These are phyloP conservation scores for Ormyrus thymus DNA, from an alignment of 2,888 invertebrate species.

Conservation along the genomic window DNA sequence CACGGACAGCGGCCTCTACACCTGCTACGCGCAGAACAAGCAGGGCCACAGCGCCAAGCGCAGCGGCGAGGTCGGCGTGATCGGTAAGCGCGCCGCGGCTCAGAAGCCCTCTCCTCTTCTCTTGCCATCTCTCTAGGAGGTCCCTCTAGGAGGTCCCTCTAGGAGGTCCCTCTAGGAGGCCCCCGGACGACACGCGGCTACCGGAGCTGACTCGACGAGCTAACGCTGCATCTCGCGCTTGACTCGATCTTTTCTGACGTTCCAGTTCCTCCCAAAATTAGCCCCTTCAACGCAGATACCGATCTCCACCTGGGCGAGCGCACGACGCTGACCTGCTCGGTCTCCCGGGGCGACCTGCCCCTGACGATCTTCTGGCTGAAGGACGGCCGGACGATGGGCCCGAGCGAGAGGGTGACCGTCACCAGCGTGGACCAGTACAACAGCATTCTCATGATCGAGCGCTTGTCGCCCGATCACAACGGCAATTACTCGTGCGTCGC, in stretches of 20 bases:
- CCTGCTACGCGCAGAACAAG: constrained; percentile 87
- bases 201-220: too few species aligned
- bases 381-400: constrained; percentile 81
- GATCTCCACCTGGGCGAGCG: constrained; percentile 85
- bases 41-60: constrained; percentile 85
- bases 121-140: not conserved
- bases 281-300: constrained; percentile 82
- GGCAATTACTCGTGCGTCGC: constrained; percentile 87
- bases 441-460: constrained; percentile 86
- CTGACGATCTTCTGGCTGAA: constrained; percentile 86
- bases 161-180: not conserved
- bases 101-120: not conserved
- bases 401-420: constrained; percentile 80
- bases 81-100: constrained; percentile 78
- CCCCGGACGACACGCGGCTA: too few species aligned
- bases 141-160: not conserved
- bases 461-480: constrained; percentile 84
- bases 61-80: constrained; percentile 85
- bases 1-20: constrained; percentile 86
- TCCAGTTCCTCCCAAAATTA: constrained; percentile 87
- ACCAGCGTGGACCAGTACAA: constrained; percentile 86
- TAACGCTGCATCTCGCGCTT: too few species aligned
- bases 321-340: constrained; percentile 84
- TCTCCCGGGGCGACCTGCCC: constrained; percentile 86
- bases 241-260: constrained; percentile 63